phyloP scores from a whole-genome alignment of 1,140 invertebrate species.

The Diploscapter pachys region DNA sequence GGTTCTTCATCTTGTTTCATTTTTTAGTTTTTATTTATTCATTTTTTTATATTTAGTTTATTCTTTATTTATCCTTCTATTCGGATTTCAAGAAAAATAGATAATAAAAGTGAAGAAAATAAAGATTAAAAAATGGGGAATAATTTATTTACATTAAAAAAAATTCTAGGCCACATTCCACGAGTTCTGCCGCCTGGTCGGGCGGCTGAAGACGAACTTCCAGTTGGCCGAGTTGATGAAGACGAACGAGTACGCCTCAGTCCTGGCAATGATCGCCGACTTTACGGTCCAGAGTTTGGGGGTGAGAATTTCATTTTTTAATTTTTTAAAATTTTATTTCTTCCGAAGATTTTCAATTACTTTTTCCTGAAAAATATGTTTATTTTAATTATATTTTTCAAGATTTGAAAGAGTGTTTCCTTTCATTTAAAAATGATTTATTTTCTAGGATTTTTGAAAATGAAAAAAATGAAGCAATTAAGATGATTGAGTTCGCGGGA shows the following conservation, averaged over 20 bases:
- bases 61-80: background rate
- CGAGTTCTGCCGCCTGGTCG: slow-evolving; percentile 92
- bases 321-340: background rate
- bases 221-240: slow-evolving; percentile 92
- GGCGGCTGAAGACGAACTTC: slow-evolving; percentile 93
- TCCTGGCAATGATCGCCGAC: slow-evolving; percentile 90
- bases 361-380: no score
- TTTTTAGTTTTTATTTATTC: slow-evolving; percentile 7
- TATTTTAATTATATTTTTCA: background rate
- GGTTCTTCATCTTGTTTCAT: slow-evolving; percentile 62
- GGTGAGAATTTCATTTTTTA: slow-evolving; percentile 46
- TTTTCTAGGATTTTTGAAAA: slow-evolving; percentile 30
- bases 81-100: background rate
- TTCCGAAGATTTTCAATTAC: background rate
- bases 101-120: no score
- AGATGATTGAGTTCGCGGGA: slow-evolving; percentile 97
- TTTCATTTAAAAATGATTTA: slow-evolving; percentile 25
- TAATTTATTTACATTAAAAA: background rate
- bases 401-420: slow-evolving; percentile 19
- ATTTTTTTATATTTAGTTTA: no score
- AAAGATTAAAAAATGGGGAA: background rate
- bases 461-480: slow-evolving; percentile 12
- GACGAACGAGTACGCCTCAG: slow-evolving; percentile 87
- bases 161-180: slow-evolving; percentile 75
- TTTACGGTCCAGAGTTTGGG: slow-evolving; percentile 93